Base-by-base conservation (phyloP, 2,888 invertebrate genomes). In the Eupithecia tripunctaria region DNA sequence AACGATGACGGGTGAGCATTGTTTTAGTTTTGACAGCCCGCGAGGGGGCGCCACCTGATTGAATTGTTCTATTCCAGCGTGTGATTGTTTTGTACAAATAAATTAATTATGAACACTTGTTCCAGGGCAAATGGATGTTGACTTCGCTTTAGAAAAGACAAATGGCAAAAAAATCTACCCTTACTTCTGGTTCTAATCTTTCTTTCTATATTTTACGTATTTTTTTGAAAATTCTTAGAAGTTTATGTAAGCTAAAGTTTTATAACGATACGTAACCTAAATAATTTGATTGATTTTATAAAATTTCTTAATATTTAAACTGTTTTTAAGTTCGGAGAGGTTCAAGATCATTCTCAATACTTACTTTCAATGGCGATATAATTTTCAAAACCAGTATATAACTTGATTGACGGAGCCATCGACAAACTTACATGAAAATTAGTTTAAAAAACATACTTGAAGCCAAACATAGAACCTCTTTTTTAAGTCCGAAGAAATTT, bases 21-120 rank as follows among this genome's bases (percentile, higher is more conserved):
- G 74, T 75, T 72, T 67, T 67, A 70, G 43, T 47, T 74, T 72
- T 72, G 75, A 72, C 75, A 74, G 74, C 62, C n/a, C 62, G 10
- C 25, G 62, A 21, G 70, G 70, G 74, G 72, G 75, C 64, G 72
- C 70, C 70, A 72, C 72, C 72, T 72, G 63, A 69, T 56, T 67
- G 29, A 69, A 70, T 67, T 60, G 64, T 51, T 68, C 38, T 38
- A 64, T 64, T 69, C 56, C n/a, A 60, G 60, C 56, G 14, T 32
- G 14, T 70, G 59, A 74, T 74, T 74, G 74, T 74, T 74, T 71
- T 71, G 71, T 69, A 67, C 64, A 69, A 71, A 68, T 18, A 65
- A 71, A 68, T 67, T 68, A 73, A 68, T 71, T 12, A 47, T 36
- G 56, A 68, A 71, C 68, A 71, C 66, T 74, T 69, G 73, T 70